Percentiles rank a stretch among this genome's conserved stretches.
These are phyloP conservation scores for Atrichornis clamosus DNA, from an alignment of 2,113 vertebrate genomes.

Conservation along the genomic window DNA sequence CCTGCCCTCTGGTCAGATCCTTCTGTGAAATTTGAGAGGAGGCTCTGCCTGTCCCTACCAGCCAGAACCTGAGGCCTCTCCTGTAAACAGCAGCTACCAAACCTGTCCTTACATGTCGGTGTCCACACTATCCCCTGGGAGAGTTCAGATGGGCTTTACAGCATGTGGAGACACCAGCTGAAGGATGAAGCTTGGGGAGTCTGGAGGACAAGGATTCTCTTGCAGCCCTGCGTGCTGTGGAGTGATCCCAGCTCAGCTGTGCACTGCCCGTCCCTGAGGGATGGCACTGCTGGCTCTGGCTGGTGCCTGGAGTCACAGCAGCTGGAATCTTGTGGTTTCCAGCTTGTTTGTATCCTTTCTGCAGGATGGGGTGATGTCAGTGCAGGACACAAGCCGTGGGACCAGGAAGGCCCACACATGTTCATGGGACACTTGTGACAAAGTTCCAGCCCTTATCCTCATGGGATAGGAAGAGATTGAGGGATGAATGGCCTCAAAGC, in stretches of 20 bases:
- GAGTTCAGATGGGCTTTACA: neutral
- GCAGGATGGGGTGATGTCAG: neutral
- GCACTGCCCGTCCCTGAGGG: neutral
- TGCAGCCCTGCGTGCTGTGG: neutral
- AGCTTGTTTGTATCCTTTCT: neutral
- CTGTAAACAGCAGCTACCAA: neutral
- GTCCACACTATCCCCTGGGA: neutral
- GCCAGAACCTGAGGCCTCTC: neutral
- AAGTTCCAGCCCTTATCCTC: neutral
- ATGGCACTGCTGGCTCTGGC: neutral
- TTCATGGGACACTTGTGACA: neutral
- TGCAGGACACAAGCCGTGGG: fast-evolving
- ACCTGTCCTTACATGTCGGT: conserved; percentile 2
- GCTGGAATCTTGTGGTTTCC: neutral
- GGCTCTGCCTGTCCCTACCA: neutral
- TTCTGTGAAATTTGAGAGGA: conserved; percentile 19
- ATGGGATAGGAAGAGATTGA: fast-evolving
- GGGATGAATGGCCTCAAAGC: neutral
- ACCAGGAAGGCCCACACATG: neutral
- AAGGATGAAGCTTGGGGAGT: neutral
- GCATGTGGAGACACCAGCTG: neutral
- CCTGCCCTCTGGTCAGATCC: conserved; percentile 10
- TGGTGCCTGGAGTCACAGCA: neutral
- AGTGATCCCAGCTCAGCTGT: neutral
- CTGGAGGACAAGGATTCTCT: neutral